Base-by-base conservation (phyloP, 2,113 vertebrate genomes). In the human region DNA sequence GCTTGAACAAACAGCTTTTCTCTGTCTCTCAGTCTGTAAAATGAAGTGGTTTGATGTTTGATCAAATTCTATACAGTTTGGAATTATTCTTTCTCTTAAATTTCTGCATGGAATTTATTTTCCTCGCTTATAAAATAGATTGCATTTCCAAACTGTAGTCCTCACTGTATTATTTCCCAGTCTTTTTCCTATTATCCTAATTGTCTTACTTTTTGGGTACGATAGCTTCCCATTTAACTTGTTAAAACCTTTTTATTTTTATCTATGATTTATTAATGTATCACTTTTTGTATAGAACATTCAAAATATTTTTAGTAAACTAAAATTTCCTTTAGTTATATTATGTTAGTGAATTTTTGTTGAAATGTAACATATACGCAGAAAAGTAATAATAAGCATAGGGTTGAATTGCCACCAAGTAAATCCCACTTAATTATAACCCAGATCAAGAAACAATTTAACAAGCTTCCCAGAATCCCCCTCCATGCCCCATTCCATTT, bases 251-350 rank as follows among this genome's bases (percentile, higher is more conserved):
- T 55, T 89, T 64, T 6, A 40, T 86, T 95, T 94, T 78, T 32
- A 88, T 22, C 30, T 80, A 86, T 30, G 18, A 55, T 61, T 76
- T 80, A 64, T 52, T 80, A 80, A 40, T 70, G 50, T 50, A n/a
- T 93, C 52, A 55, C 23, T 89, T 73, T 95, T 72, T 88, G n/a
- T 89, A 35, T 84, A n/a, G 43, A 68, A 50, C 22, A 95, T 84
- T 86, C 25, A 66, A 70, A 32, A 78, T 78, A 30, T 59, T 85
- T 68, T 91, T 61, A 55, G 16, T 61, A 38, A 38, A 38, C 38
- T 91, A 48, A 79, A 30, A 85, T 61, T 52, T 92, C 52, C 38
- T 92, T 96, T 43, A 50, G 3, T 64, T 89, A 57, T 64, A 57
- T 57, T 66, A 40, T 32, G 68, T 32, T 59, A 88, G 38, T 79